Percentiles rank a stretch among this genome's conserved stretches.
Conservation (phyloP, 1,140 invertebrate genomes). For the Lepidurus arcticus region DNA sequence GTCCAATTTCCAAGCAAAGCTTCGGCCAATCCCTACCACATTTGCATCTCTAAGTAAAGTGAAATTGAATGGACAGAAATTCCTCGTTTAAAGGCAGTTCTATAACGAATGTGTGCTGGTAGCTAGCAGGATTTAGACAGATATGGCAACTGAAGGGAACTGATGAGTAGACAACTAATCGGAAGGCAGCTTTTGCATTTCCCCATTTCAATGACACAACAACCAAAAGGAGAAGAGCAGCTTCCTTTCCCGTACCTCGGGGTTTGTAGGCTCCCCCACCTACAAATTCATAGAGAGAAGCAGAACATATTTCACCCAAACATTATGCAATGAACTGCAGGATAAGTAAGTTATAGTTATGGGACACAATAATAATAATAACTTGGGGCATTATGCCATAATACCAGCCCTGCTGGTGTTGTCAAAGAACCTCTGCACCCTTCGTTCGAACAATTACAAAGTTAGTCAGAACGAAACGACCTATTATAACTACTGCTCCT, state of each 20-base stretch:
- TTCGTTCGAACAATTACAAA: too few relatives aligned
- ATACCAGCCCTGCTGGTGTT: too few relatives aligned
- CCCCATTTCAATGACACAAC: neutral
- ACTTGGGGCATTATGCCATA: neutral
- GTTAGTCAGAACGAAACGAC: too few relatives aligned
- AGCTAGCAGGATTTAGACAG: neutral
- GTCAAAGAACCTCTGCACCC: too few relatives aligned
- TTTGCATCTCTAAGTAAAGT: neutral
- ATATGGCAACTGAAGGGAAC: neutral
- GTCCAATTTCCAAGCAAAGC: neutral
- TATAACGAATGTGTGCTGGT: neutral
- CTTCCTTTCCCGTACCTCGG: neutral
- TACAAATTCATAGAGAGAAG: neutral
- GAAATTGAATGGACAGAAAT: constrained; percentile 16
- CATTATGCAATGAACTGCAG: neutral
- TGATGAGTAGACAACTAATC: neutral
- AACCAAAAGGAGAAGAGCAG: neutral
- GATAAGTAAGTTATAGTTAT: neutral
- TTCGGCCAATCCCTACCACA: neutral
- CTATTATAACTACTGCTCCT: too few relatives aligned
- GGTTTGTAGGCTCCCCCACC: neutral
- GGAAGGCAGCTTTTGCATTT: neutral
- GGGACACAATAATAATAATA: neutral
- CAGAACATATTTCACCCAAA: neutral
- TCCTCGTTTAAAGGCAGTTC: constrained; percentile 3